Base-by-base conservation (phyloP, 2,797 vertebrate genomes). In the Sebastes nivosus region DNA sequence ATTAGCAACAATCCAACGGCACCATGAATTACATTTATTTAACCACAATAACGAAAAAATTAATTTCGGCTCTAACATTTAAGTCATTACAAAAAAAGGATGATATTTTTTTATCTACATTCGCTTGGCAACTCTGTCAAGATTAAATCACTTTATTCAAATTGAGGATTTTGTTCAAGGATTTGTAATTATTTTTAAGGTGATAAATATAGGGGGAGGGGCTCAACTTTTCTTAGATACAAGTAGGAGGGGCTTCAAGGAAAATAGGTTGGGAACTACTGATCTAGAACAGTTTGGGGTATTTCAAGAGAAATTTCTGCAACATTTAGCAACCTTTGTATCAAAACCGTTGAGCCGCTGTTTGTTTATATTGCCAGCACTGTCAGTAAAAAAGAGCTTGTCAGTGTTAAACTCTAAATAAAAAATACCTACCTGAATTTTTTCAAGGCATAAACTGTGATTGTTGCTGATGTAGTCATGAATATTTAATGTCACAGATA, bases 81-180 rank as follows among this genome's bases (percentile, higher is more conserved):
- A 16, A 60, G 42, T 46, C 42, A 46, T 46, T 46, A 46, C 16
- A 46, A 46, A 46, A 46, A 42, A 46, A 46, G 38, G 38, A 42
- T 18, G 14, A 0, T 16, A 42, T 42, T 42, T 42, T 42, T 16
- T 0, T 42, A 42, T 42, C 38, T 42, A 0, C 38, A 18, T 0
- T 42, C 1, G 38, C 14, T 42, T 42, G 14, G 38, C 38, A 42
- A 42, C 0, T 42, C 38, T 0, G 38, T 42, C 38, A 42, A 42
- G 38, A 42, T 1, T 0, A 0, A 16, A 42, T 0, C 38, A 42
- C 38, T 16, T 42, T 16, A 42, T 42, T 42, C 38, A 16, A 42
- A 16, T 42, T 16, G 38, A 42, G 38, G 38, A 42, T 42, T 42
- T 42, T 42, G 38, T 42, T 42, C 0, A 1, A 42, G 38, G 14